Evolutionary conservation across 2,797 vertebrate species (phyloP), one percentile per base, ranked within the genome.

Genomic region (Todus mexicanus): DNA sequence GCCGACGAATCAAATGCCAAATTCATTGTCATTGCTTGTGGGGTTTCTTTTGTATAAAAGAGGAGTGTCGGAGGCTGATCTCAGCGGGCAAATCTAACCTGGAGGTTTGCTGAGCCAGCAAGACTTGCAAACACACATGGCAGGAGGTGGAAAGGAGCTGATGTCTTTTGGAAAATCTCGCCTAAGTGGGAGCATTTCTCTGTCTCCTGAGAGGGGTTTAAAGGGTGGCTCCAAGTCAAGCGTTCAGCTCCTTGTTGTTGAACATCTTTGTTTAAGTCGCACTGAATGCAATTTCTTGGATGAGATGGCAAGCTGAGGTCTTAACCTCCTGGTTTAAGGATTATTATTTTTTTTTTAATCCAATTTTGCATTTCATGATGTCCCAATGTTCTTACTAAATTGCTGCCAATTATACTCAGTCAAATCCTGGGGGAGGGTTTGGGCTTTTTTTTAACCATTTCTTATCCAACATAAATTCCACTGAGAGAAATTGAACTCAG

Each of bases 101-200:
- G 80, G 63, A 69, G 50, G 17, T 14, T 73, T 93, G 79, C 87
- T 91, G 91, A 86, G 93, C 73, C 61, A 84, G 88, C 43, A n/a
- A 84, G 85, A 71, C 74, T 92, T 88, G 76, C 29, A 56, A 81
- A 37, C 12, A 11, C 56, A 3, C 8, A 12, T 27, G 69, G 79
- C 65, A 92, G 70, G 65, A 4, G 4, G 71, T 59, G 81, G 51
- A 87, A 79, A 77, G 76, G 83, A 95, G 78, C 51, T 77, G 84
- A n/a, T 57, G 91, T 84, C 9, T 73, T 86, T 91, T 94, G 85
- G 87, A 93, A 97, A 96, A 93, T 72, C 61, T 60, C 37, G 74
- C 84, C 84, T 84, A 79, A 87, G 72, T 33, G 33, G 89, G 50
- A 95, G 81, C 75, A 50, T 90, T 97, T 94, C 95, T 87, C 0